Conservation (phyloP, 2,113 vertebrate genomes). For the Megaleporinus macrocephalus region DNA sequence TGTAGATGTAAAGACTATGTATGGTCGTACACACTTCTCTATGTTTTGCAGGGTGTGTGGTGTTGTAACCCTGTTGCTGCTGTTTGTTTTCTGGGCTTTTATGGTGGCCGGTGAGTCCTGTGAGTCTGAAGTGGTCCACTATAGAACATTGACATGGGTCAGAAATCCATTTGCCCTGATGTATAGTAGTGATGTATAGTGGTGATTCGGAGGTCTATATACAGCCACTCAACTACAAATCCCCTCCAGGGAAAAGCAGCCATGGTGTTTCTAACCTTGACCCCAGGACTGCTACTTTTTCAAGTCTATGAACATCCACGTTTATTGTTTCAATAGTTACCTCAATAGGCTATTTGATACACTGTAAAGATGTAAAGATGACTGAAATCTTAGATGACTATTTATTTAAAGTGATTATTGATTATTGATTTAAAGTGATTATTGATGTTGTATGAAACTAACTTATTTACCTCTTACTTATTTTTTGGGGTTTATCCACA, state of each 20-base stretch:
- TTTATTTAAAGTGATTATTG: too few species aligned
- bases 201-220: neutral
- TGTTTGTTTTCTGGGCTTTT: neutral
- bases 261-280: neutral
- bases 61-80: neutral
- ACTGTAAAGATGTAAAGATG: too few species aligned
- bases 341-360: too few species aligned
- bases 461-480: too few species aligned
- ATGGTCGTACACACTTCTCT: too few species aligned
- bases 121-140: neutral
- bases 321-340: neutral
- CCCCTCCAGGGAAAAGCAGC: neutral
- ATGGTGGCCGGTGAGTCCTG: neutral
- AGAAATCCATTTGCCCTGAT: neutral
- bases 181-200: neutral
- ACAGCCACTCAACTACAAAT: neutral
- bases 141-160: neutral
- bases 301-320: too few species aligned
- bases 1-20: too few species aligned
- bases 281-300: neutral
- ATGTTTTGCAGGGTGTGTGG: neutral
- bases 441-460: too few species aligned
- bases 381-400: too few species aligned
- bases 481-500: too few species aligned
- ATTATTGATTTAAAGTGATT: too few species aligned